Evolutionary conservation across 2,113 vertebrate genomes (phyloP), one percentile per base, ranked within the genome.

Genomic region (Proterorhinus semilunaris): DNA sequence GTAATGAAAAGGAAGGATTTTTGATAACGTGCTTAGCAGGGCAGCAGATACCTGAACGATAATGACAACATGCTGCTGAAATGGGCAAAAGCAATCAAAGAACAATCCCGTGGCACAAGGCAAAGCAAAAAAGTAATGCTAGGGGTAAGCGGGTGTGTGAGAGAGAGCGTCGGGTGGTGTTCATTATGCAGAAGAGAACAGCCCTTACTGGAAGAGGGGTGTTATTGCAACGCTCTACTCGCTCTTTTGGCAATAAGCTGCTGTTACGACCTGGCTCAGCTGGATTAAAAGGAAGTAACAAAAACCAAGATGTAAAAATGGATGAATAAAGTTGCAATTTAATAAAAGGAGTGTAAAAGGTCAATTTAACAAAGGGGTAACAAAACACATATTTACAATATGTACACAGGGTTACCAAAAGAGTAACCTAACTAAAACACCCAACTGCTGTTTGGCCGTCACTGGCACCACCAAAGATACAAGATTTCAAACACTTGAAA

Each of bases 21-120:
- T 66, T 61, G 62, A 84, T 76, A 70, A 62, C 43, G 5, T 52
- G 45, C 50, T 68, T 66, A 5, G 50, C 50, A 67, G 8, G 9
- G 8, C 8, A 5, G 48, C 67, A 6, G 44, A 75, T 63, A 66
- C 58, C 66, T 75, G 13, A 62, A 72, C 48, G 68, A 76, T 78
- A 81, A 85, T 80, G 54, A 61, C 73, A 80, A 80, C 59, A 55
- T 48, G 79, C 70, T 61, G 10, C 47, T 16, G 48, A 44, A 45
- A 63, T 15, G 0, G 0, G 52, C 49, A 75, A 68, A 80, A 44
- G 55, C 72, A 77, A 85, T 84, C 76, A 78, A 47, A 76, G 73
- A 79, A 63, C 48, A 70, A 75, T 81, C 76, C 55, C 43, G 64
- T 10, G 52, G 66, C 5, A 63, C 16, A 17, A 54, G 52, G 62